phyloP scores from a whole-genome alignment of 2,797 vertebrate species.

The Poeciliopsis turneri region DNA sequence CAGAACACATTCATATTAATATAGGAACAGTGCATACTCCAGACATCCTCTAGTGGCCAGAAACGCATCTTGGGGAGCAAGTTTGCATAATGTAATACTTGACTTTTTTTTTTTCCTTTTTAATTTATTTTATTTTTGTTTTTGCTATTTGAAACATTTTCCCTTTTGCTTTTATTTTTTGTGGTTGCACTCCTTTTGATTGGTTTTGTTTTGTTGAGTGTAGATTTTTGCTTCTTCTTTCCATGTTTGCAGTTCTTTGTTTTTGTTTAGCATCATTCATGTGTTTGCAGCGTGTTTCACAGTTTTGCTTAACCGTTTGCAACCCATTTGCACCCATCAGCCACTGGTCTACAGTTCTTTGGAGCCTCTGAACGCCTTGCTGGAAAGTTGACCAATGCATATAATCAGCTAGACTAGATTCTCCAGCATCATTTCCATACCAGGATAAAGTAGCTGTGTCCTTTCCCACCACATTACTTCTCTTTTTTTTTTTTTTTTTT shows the following conservation, averaged over 20 bases:
- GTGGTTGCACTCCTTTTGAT: neutral
- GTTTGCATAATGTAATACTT: no score
- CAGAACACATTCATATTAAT: no score
- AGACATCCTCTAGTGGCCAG: no score
- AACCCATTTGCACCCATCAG: no score
- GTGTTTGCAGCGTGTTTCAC: neutral
- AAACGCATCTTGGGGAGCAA: no score
- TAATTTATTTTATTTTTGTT: no score
- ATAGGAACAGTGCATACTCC: no score
- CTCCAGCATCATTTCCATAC: neutral
- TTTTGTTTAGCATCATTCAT: neutral
- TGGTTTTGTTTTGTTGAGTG: neutral
- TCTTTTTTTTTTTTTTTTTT: neutral
- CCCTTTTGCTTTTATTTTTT: neutral
- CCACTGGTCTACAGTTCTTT: neutral
- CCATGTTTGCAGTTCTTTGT: neutral
- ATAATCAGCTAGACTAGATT: neutral
- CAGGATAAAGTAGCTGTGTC: neutral
- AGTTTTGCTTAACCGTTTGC: neutral
- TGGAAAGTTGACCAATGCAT: neutral
- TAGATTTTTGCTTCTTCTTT: neutral
- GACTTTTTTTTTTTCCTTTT: neutral
- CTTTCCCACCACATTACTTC: conserved; percentile 7
- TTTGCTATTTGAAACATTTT: neutral
- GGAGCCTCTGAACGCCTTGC: neutral